Conservation (phyloP, 92 coral and sea anemone species). For the Porites rus region DNA sequence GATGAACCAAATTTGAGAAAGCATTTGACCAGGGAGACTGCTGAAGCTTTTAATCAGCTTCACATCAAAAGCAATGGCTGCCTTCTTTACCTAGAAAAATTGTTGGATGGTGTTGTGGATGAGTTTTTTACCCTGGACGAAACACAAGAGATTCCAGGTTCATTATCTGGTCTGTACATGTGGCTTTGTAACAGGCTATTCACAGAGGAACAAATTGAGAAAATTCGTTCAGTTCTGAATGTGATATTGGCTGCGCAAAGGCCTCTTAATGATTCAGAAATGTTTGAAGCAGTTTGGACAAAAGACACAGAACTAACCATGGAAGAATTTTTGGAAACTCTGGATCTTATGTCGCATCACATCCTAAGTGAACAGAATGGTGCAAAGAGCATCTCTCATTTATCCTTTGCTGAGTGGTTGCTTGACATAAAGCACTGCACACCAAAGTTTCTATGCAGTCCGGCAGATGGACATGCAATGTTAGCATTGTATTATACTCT, state of each 20-base stretch:
- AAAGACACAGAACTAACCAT: slow-evolving; percentile 70
- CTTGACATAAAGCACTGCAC: slow-evolving; percentile 97
- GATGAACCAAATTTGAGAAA: slow-evolving; percentile 86
- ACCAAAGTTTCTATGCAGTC: slow-evolving; percentile 85
- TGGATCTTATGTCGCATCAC: slow-evolving; percentile 77
- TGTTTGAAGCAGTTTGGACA: slow-evolving; percentile 89
- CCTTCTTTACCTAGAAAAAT: slow-evolving; percentile 93
- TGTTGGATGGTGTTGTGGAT: slow-evolving; percentile 86
- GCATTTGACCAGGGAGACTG: slow-evolving; percentile 92
- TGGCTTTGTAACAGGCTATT: slow-evolving; percentile 96
- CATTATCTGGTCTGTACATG: slow-evolving; percentile 91
- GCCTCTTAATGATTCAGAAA: slow-evolving; percentile 79
- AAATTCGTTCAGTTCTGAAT: slow-evolving; percentile 82
- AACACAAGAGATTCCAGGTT: slow-evolving; percentile 94
- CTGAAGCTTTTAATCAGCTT: slow-evolving; percentile 93
- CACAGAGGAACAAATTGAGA: slow-evolving; percentile 85
- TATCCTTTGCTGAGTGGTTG: slow-evolving; percentile 98
- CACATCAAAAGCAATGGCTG: slow-evolving; percentile 99
- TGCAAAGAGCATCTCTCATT: slow-evolving; percentile 86
- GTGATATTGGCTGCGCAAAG: slow-evolving; percentile 92
- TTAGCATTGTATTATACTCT: slow-evolving; percentile 90
- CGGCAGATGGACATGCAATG: slow-evolving; percentile 98
- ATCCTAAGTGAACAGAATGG: slow-evolving; percentile 67
- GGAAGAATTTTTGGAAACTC: slow-evolving; percentile 65
- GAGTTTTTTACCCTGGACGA: slow-evolving; percentile 88